A percentile compares a stretch with the other conserved stretches of the same genome.
phyloP scores from a whole-genome alignment of 1,140 invertebrate species.

The Teleopsis dalmanni region DNA sequence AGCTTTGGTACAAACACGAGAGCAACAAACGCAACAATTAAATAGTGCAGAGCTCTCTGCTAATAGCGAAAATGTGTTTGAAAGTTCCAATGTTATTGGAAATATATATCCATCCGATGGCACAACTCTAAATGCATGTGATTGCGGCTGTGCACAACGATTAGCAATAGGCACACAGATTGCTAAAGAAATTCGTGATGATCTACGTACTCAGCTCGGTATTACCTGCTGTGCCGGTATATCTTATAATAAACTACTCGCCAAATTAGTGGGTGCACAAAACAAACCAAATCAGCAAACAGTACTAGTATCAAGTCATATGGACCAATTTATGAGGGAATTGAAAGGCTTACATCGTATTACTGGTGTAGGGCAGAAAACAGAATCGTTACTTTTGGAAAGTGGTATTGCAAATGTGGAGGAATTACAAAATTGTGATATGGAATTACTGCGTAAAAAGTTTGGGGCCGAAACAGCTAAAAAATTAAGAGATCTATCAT shows the following conservation, averaged over 20 bases:
- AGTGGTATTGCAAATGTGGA: constrained; percentile 57
- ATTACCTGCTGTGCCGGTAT: constrained; percentile 75
- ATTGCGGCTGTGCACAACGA: constrained; percentile 61
- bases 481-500: constrained; percentile 58
- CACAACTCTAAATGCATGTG: constrained; percentile 49
- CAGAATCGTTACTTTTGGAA: constrained; percentile 52
- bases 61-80: constrained; percentile 10
- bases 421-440: constrained; percentile 56
- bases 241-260: constrained; percentile 73
- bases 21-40: constrained; percentile 6
- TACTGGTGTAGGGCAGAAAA: constrained; percentile 66
- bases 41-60: not conserved
- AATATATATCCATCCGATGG: constrained; percentile 50
- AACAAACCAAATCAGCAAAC: constrained; percentile 79
- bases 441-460: constrained; percentile 51
- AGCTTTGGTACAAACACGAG: constrained; percentile 51
- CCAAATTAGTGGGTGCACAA: constrained; percentile 64
- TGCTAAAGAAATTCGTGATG: constrained; percentile 60
- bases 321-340: constrained; percentile 54
- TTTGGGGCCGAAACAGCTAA: constrained; percentile 60
- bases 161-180: constrained; percentile 59
- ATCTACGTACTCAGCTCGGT: constrained; percentile 57
- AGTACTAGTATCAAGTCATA: constrained; percentile 60
- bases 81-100: constrained; percentile 45
- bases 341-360: constrained; percentile 54